Base-by-base conservation (phyloP, 2,113 vertebrate genomes). In the Penelope pileata region DNA sequence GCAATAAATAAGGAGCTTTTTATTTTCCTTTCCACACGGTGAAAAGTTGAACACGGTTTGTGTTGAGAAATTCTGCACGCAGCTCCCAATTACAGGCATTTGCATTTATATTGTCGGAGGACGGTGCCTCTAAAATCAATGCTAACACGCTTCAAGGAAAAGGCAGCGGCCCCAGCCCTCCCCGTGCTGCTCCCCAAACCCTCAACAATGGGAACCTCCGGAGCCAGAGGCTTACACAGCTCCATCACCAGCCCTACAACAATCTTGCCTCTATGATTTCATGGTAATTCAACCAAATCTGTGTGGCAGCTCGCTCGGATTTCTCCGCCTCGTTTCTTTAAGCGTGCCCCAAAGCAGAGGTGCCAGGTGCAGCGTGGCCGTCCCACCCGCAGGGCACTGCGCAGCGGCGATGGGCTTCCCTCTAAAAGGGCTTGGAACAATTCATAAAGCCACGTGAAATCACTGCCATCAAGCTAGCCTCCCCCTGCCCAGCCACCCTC, bases 21-120 rank as follows among this genome's bases (percentile, higher is more conserved):
- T 93, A 92, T 97, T 96, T 93, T 83, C 91, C 92, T 96, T 88
- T 75, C 94, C 79, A 69, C 92, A 88, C 92, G 86, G 87, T 67
- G 83, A 96, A 93, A 96, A 96, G 90, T 95, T 96, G 95, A 91
- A 59, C 81, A 69, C 77, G 92, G 91, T 96, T 96, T 96, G 91
- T 94, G 91, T 62, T 89, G 93, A 96, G 86, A 93, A 96, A 96
- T 93, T 91, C 96, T 92, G 92, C 92, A 91, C 32, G 77, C 84
- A 9, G 93, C 87, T 91, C 91, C 95, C 95, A 96, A 91, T 95
- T 93, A 94, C 85, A 85, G 83, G 64, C 88, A 97, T 96, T 97
- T 97, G 94, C 96, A 97, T 95, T 97, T 95, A 96, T 97, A 97
- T 96, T 96, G 93, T 94, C 88, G 89, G 89, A 96, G 95, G 88